Evolutionary conservation across 2,113 vertebrate species (phyloP), one percentile per base, ranked within the genome.

Genomic region (Zeus faber): DNA sequence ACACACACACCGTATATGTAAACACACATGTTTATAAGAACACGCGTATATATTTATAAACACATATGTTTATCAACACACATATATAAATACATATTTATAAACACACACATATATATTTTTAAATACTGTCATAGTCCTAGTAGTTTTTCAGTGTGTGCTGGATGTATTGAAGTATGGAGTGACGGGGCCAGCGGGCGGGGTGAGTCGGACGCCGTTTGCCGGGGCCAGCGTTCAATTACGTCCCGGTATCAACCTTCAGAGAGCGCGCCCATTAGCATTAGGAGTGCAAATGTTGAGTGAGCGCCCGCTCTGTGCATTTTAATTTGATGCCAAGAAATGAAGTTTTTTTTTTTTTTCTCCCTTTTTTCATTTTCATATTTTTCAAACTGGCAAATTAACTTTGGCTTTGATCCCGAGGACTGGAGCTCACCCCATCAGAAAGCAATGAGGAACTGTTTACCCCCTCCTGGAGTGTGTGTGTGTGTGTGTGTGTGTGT

Each of bases 341-440:
- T 20, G 63, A 63, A 22, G 20, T 0, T 47, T 44, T 67, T 47
- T 9, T 49, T n/a, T n/a, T n/a, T n/a, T n/a, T n/a, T n/a, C n/a
- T n/a, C n/a, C n/a, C n/a, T n/a, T n/a, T n/a, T 47, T 54, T 49
- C 18, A 40, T 54, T 56, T 60, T 31, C 57, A 39, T 27, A 61
- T 67, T 60, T 62, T 49, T 52, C 51, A 58, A 60, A 60, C 40
- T 47, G 44, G 41, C 35, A 64, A 74, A 68, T 64, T 40, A 58
- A 62, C 53, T 50, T 55, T 54, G n/a, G 25, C 58, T 66, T 62
- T 59, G 50, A 63, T 50, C 67, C 46, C 14, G 41, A 59, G 39
- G 60, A 60, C 33, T 54, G 47, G 20, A 49, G 46, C 45, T 50
- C 46, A 51, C 23, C 37, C 33, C 39, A 55, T 56, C 40, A 33